Base-by-base conservation (phyloP, 2,113 vertebrate genomes). In the Prolemur simus region DNA sequence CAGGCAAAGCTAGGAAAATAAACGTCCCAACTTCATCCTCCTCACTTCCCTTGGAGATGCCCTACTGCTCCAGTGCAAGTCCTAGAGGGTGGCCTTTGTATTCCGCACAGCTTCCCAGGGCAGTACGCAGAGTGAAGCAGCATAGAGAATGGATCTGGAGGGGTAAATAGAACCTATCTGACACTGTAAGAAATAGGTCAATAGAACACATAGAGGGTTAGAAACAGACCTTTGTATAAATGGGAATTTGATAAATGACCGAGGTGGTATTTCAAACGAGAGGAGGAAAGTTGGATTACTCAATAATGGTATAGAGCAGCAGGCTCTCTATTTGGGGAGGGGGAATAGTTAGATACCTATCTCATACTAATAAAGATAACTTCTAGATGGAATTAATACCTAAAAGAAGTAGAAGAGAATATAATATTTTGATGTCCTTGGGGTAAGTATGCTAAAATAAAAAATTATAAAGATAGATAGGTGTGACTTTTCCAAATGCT, bases 321-420 rank as follows among this genome's bases (percentile, higher is more conserved):
- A 86, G 63, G 14, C 42, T 56, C 7, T 56, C 37, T 58, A 32
- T 78, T 69, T 84, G 21, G 37, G 32, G 14, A 89, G 32, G n/a
- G 56, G 18, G 13, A 83, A 64, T 6, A 76, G 39, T 82, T 56
- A 71, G 39, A 78, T 56, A 69, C 21, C 39, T 69, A 47, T 60
- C 13, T 83, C 60, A 92, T 34, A 83, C 6, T 13, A 68, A 96
- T 39, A 49, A 94, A 92, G 85, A 69, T 83, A 88, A 69, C 39
- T 20, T 86, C 56, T 47, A 47, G 23, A 29, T 49, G 42, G 11
- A 89, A 76, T 58, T 81, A 49, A 73, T 34, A 73, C 27, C n/a
- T 83, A 76, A 56, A 71, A 78, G 27, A 94, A 96, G 47, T 37
- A 66, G 39, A 74, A 90, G 69, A 68, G 90, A 69, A 83, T 60